A percentile compares a stretch with the other conserved stretches of the same genome.
These are phyloP conservation scores for Anas capensis DNA, from an alignment of 2,797 vertebrate genomes.

Conservation along the genomic window DNA sequence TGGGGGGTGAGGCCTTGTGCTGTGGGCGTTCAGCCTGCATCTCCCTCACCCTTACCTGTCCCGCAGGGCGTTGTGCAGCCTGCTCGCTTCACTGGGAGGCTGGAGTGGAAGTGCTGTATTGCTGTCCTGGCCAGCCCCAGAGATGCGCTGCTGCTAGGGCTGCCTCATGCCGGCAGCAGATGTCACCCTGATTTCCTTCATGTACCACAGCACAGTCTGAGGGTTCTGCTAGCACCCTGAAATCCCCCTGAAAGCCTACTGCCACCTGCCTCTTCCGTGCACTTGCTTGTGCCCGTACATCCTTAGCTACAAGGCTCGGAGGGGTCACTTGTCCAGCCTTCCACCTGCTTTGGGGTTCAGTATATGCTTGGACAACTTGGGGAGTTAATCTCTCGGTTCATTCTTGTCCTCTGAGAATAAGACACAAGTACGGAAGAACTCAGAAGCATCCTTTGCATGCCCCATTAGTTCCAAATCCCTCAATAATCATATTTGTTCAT, in stretches of 20 bases:
- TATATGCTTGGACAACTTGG: not conserved
- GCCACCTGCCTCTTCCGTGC: not conserved
- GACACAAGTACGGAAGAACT: not conserved
- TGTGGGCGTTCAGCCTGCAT: not conserved
- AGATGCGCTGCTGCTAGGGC: not conserved
- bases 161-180: not conserved
- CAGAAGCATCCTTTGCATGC: not conserved
- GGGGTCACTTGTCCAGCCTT: not conserved
- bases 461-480: not conserved
- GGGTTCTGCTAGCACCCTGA: not conserved
- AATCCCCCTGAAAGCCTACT: not conserved
- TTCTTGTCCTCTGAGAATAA: no score
- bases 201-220: not conserved
- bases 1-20: not conserved
- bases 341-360: not conserved
- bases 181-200: not conserved
- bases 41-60: not conserved
- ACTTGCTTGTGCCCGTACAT: fast-evolving
- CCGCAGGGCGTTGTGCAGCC: not conserved
- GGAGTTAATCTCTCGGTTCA: not conserved
- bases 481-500: not conserved
- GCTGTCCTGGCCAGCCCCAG: not conserved
- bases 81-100: not conserved
- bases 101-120: not conserved
- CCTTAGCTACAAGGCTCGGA: no score